These are phyloP conservation scores for Rhyzopertha dominica DNA, from an alignment of 1,140 invertebrate genomes.

Conservation along the genomic window DNA sequence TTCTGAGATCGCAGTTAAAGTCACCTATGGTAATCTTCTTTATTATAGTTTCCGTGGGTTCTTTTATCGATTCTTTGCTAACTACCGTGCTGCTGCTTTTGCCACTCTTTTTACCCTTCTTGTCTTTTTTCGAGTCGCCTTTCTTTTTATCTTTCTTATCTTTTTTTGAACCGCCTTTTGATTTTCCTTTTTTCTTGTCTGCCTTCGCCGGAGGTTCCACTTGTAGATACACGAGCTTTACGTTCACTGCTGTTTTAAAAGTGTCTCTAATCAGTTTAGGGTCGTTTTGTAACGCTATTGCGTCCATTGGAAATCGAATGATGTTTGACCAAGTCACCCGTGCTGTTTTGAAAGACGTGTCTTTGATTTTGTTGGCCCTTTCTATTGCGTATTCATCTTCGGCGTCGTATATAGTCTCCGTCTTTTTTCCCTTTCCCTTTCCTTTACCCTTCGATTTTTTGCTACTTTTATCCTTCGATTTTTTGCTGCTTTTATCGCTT, in stretches of 20 bases:
- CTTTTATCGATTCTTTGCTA: constrained; percentile 1
- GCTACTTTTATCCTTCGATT: constrained; percentile 3
- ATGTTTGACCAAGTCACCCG: constrained; percentile 47
- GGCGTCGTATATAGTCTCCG: too few species aligned
- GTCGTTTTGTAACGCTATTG: constrained; percentile 46
- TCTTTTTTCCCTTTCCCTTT: constrained; percentile 3
- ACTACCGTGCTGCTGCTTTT: constrained; percentile 3
- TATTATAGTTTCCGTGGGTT: constrained; percentile 21
- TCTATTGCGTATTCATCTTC: constrained; percentile 16
- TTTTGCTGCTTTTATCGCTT: constrained; percentile 7
- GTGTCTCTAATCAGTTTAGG: constrained; percentile 48
- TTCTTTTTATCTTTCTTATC: constrained; percentile 4
- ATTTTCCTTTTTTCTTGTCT: constrained; percentile 9
- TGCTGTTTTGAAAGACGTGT: constrained; percentile 47
- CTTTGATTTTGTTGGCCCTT: constrained; percentile 35
- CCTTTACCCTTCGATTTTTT: constrained; percentile 1
- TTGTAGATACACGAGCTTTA: constrained; percentile 48
- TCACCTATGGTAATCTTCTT: constrained; percentile 32
- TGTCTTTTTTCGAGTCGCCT: constrained; percentile 8
- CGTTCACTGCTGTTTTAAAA: constrained; percentile 46
- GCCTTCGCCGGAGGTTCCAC: constrained; percentile 34
- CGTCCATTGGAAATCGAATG: constrained; percentile 48
- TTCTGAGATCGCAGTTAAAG: constrained; percentile 33
- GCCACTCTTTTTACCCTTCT: constrained; percentile 12
- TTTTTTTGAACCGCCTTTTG: constrained; percentile 9